Evolutionary conservation across 92 coral and sea anemone species (phyloP).

Genomic region (Heteractis magnifica): DNA sequence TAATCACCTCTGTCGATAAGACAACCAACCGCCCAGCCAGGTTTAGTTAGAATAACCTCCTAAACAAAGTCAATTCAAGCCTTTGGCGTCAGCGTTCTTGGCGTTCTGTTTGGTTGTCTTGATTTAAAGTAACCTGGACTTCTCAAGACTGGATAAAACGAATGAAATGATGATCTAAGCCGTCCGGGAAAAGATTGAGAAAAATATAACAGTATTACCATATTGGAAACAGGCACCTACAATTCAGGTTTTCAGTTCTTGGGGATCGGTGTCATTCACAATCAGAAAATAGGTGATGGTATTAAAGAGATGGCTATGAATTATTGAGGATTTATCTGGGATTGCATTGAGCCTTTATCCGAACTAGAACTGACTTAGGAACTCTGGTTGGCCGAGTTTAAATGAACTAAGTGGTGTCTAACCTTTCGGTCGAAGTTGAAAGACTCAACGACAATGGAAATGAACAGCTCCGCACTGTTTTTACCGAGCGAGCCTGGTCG

Average conservation of each 20-base stretch:
- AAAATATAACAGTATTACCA: too few species aligned
- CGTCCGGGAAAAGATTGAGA: too few species aligned
- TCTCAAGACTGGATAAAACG: too few species aligned
- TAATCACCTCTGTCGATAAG: neutral
- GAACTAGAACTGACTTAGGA: neutral
- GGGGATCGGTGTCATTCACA: too few species aligned
- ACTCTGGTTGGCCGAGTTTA: neutral
- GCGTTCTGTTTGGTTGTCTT: neutral
- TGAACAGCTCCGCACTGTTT: neutral
- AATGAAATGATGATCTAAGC: too few species aligned
- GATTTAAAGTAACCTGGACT: neutral
- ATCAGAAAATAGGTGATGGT: neutral
- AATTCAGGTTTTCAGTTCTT: too few species aligned
- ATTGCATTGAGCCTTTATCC: neutral
- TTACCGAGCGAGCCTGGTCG: neutral
- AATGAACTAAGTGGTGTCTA: neutral
- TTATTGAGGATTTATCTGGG: neutral
- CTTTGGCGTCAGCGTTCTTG: neutral
- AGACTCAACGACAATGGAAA: neutral
- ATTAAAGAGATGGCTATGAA: neutral
- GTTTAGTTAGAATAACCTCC: neutral
- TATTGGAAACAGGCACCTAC: too few species aligned
- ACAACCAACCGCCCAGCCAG: constrained; percentile 7
- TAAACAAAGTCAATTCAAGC: neutral
- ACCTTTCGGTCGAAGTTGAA: too few species aligned